phyloP scores from a whole-genome alignment of 2,797 vertebrate genomes.

The Rallus crepitans region DNA sequence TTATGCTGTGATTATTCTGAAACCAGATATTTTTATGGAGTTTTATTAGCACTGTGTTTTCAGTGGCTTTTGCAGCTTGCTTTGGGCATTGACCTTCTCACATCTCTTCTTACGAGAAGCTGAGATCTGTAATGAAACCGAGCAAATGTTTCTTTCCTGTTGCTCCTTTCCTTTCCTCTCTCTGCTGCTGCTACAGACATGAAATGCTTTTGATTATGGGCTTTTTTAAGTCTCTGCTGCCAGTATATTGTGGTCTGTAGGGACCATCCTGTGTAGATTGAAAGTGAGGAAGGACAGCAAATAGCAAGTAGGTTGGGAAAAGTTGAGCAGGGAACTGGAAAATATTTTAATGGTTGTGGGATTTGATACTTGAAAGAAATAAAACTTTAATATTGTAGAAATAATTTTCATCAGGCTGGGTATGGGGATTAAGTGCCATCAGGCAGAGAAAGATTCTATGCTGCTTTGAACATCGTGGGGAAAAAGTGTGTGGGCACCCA shows the following conservation, averaged over 20 bases:
- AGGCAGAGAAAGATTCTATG: neutral
- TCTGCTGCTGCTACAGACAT: neutral
- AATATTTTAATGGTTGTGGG: constrained; percentile 23
- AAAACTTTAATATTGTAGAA: constrained; percentile 23
- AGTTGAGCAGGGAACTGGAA: constrained; percentile 14
- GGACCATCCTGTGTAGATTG: neutral
- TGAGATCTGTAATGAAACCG: neutral
- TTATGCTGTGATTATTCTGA: neutral
- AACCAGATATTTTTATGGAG: neutral
- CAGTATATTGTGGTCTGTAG: neutral
- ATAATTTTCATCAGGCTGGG: neutral
- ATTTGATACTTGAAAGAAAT: constrained; percentile 32
- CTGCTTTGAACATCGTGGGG: neutral
- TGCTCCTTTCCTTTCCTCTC: neutral
- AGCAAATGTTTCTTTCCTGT: neutral
- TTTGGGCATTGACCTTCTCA: neutral
- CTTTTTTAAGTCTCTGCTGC: neutral
- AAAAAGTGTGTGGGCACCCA: neutral
- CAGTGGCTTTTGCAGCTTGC: neutral
- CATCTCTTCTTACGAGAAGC: neutral
- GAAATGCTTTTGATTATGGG: neutral
- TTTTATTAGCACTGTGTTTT: neutral
- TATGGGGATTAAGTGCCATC: neutral
- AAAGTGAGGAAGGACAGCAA: constrained; percentile 8
- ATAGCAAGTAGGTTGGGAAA: neutral